These are phyloP conservation scores for Macrosteles quadrilineatus DNA, from an alignment of 1,140 invertebrate species.

Conservation along the genomic window DNA sequence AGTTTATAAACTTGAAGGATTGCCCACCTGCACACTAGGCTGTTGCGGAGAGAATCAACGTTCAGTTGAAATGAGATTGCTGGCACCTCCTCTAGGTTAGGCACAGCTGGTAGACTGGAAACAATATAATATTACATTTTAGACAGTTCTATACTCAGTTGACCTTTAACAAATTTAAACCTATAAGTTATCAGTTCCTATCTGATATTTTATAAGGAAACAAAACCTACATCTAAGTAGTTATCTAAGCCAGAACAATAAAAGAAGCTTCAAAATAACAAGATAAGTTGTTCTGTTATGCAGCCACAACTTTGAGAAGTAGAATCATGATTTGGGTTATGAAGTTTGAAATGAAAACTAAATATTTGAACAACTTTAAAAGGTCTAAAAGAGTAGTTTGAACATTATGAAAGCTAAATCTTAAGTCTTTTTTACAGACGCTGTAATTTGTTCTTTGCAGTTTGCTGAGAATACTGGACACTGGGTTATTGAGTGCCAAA, in stretches of 20 bases:
- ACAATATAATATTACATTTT: not conserved
- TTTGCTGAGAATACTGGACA: too few relatives aligned
- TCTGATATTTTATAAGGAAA: not conserved
- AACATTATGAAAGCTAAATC: too few relatives aligned
- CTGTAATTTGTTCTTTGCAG: too few relatives aligned
- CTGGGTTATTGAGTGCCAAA: too few relatives aligned
- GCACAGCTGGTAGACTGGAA: conserved; percentile 38
- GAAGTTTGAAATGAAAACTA: too few relatives aligned
- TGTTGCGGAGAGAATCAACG: conserved; percentile 17
- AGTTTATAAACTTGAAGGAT: too few relatives aligned
- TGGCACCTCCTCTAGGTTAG: conserved; percentile 40
- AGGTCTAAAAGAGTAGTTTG: too few relatives aligned
- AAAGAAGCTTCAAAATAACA: not conserved
- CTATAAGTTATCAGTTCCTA: not conserved
- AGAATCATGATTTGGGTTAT: too few relatives aligned
- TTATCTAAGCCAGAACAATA: not conserved
- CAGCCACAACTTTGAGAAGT: too few relatives aligned
- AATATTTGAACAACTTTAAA: too few relatives aligned
- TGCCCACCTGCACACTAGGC: conserved; percentile 1
- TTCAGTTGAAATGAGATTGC: conserved; percentile 37
- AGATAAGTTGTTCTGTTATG: not conserved
- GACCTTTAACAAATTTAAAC: not conserved
- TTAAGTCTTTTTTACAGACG: too few relatives aligned
- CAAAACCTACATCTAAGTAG: not conserved
- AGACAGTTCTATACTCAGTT: not conserved